phyloP scores from a whole-genome alignment of 2,888 invertebrate species.

The Cynaeus angustus region DNA sequence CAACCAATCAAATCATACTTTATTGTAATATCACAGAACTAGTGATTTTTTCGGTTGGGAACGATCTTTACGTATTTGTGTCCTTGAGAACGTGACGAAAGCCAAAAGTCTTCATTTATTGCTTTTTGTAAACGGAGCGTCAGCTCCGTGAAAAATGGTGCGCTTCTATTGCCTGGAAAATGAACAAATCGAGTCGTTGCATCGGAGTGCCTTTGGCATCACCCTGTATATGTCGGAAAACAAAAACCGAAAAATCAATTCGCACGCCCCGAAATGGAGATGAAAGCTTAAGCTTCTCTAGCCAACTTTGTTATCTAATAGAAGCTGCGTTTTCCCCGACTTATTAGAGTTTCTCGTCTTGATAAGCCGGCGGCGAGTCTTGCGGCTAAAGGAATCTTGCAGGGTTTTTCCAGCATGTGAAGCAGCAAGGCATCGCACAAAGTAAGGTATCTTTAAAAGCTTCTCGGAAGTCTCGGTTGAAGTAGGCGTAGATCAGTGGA shows the following conservation, averaged over 20 bases:
- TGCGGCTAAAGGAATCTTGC: conserved; percentile 72
- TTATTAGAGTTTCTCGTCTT: conserved; percentile 68
- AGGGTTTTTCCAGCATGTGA: conserved; percentile 82
- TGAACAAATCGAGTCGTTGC: conserved; percentile 39
- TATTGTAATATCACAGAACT: conserved; percentile 51
- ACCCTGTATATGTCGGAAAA: conserved; percentile 27
- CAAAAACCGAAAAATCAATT: conserved; percentile 8
- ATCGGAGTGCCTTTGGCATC: conserved; percentile 3
- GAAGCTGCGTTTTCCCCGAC: conserved; percentile 21
- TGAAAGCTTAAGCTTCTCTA: conserved; percentile 31
- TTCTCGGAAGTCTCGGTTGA: conserved; percentile 96
- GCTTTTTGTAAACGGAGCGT: conserved; percentile 56
- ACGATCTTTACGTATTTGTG: conserved; percentile 41
- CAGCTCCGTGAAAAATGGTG: background rate
- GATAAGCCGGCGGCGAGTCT: conserved; percentile 62
- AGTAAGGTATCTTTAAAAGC: conserved; percentile 94
- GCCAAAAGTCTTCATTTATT: conserved; percentile 60
- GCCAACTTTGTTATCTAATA: conserved; percentile 8
- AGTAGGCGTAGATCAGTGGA: conserved; percentile 96
- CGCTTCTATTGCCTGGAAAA: conserved; percentile 39
- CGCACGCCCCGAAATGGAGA: conserved; percentile 2
- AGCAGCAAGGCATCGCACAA: conserved; percentile 89
- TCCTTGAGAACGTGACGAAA: conserved; percentile 40
- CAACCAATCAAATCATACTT: conserved; percentile 37
- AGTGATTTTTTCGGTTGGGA: conserved; percentile 43